Evolutionary conservation across 2,888 invertebrate genomes (phyloP), one percentile per base, ranked within the genome.

Genomic region (Mythimna pallens): DNA sequence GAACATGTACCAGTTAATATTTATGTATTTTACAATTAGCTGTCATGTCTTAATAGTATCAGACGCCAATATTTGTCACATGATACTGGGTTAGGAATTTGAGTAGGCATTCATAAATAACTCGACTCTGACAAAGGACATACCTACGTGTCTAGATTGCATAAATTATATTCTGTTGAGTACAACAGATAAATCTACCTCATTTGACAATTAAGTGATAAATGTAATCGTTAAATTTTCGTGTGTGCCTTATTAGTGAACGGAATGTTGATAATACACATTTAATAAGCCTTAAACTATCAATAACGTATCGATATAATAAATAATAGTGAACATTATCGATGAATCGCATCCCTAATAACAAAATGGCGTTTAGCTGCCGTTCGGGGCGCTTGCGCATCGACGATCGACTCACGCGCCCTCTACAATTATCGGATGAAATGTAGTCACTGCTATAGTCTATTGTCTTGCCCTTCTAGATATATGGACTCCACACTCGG

Each of bases 391-490:
- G 88, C 88, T 87, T 87, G 91, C 89, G 89, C 90, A 89, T 90
- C 88, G 90, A 86, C 88, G 86, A 88, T 84, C 88, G 83, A 82
- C 86, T 87, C 87, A 86, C 88, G 89, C 87, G 90, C 88, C 89
- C 92, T 90, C 90, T 91, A 89, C 93, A 93, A 94, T 94, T 93
- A 94, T 89, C 87, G 89, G 89, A 92, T 93, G 91, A 93, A 93
- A 92, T 93, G 92, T 93, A 89, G 90, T 89, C 89, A 87, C 88
- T 86, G 87, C 86, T 84, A 89, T 89, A 88, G 86, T 87, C 92
- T 92, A 92, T 92, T 93, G 91, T 91, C 87, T 90, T 87, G 88
- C 88, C 87, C 86, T 86, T 86, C 86, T 85, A 87, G 84, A 84
- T 85, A 86, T 87, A 89, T 86, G 86, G 87, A 85, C 86, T 87